Conservation (phyloP, 2,888 invertebrate species). For the Notodonta ziczac region DNA sequence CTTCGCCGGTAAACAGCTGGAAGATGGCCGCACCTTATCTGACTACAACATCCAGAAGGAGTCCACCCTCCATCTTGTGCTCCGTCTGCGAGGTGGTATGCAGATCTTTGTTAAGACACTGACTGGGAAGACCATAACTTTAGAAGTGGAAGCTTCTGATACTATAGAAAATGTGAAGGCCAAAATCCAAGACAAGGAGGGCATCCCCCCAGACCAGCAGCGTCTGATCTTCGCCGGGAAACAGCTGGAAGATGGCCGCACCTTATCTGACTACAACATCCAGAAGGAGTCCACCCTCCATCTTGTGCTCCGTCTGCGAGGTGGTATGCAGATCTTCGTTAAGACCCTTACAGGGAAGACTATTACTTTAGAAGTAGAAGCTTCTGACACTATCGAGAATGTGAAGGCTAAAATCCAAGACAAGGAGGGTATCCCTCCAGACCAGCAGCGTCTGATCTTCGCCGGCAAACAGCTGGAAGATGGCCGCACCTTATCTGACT, state of each 20-base stretch:
- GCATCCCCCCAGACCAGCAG: conserved; percentile 68
- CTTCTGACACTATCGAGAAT: conserved; percentile 67
- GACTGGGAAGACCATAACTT: conserved; percentile 64
- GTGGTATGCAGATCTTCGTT: conserved; percentile 69
- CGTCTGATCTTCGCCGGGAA: conserved; percentile 66
- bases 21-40: conserved; percentile 55
- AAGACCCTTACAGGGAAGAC: conserved; percentile 67
- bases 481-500: conserved; percentile 64
- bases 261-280: conserved; percentile 69
- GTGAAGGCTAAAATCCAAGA: conserved; percentile 69
- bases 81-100: conserved; percentile 69
- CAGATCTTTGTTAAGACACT: conserved; percentile 70
- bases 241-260: conserved; percentile 71
- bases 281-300: conserved; percentile 72
- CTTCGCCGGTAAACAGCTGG: conserved; percentile 57
- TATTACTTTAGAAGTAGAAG: conserved; percentile 61
- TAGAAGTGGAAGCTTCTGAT: conserved; percentile 63
- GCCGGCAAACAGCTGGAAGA: conserved; percentile 67
- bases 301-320: conserved; percentile 64
- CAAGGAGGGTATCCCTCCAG: conserved; percentile 67
- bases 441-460: conserved; percentile 65
- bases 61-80: conserved; percentile 53
- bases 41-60: conserved; percentile 61
- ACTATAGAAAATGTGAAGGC: conserved; percentile 71
- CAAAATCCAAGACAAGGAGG: conserved; percentile 69